Evolutionary conservation across 1,140 invertebrate species (phyloP), one percentile per base, ranked within the genome.

Genomic region (Coptotermes formosanus): DNA sequence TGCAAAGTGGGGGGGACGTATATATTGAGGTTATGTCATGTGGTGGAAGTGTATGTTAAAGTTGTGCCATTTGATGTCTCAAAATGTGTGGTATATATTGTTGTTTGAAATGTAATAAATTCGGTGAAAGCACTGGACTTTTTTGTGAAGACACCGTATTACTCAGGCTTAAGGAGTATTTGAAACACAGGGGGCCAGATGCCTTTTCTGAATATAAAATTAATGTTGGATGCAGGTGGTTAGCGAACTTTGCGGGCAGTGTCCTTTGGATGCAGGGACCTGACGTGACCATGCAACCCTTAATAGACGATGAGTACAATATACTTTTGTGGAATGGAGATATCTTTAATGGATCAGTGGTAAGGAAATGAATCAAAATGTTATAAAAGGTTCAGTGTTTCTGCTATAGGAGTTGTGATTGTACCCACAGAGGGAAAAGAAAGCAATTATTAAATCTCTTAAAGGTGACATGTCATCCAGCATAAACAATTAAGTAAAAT

Each of bases 271-370:
- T 95, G 88, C 94, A 96, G 91, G 96, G 96, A 21, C 45, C 87
- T 4, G 44, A 89, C 19, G 87, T 93, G 38, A 91, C 90, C 64
- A 85, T 88, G 82, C 96, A 97, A 90, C 96, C 96, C 9, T 87
- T 92, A n/a, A 84, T 92, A 44, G 91, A 93, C 89, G 87, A 88
- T 7, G 88, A 90, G 81, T 92, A 93, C 45, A 94, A 94, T 88
- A 88, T 94, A 86, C 89, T 97, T 69, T 89, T 96, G 23, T 97
- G 95, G 94, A 97, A 97, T 92, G 96, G 96, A 85, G 96, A 97
- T 91, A 91, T 96, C 87, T 97, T 95, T 90, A 92, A 91, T 88
- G 93, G 93, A 11, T 89, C 86, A 64, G 25, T 48, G 86, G 86
- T 86, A 55, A 86, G 85, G 12, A 23, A 64, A 38, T 19, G 19